Evolutionary conservation across 1,140 invertebrate species (phyloP).

Genomic region (Pseudomyrmex gracilis): DNA sequence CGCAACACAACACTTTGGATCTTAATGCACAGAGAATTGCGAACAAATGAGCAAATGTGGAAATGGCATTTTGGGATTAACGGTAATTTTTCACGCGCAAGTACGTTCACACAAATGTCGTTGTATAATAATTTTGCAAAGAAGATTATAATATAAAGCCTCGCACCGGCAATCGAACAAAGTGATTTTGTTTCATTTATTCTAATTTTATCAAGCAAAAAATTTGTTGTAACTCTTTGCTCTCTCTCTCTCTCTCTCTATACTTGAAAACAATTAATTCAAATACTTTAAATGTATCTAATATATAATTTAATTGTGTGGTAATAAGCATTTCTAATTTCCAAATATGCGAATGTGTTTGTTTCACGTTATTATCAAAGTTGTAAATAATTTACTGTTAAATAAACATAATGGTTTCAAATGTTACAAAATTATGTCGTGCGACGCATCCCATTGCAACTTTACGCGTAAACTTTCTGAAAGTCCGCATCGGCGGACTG

Average conservation of each 20-base stretch:
- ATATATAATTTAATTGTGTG: too few relatives aligned
- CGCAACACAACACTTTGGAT: slow-evolving; percentile 13
- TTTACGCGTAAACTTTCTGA: slow-evolving; percentile 1
- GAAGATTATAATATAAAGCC: slow-evolving; percentile 5
- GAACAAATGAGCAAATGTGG: background rate
- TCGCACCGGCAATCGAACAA: background rate
- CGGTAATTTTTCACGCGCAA: background rate
- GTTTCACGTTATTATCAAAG: background rate
- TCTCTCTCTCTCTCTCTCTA: too few relatives aligned
- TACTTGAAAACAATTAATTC: background rate
- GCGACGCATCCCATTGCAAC: background rate
- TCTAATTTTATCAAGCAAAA: background rate
- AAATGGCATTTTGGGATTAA: slow-evolving; percentile 21
- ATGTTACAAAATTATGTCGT: slow-evolving; percentile 12
- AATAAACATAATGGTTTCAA: background rate
- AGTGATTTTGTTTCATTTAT: slow-evolving; percentile 13
- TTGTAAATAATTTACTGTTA: background rate
- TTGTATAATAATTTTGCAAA: background rate
- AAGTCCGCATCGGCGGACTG: background rate
- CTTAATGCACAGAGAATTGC: background rate
- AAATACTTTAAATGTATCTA: too few relatives aligned
- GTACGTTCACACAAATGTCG: too few relatives aligned
- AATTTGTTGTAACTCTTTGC: background rate
- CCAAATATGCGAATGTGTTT: background rate
- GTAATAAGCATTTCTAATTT: too few relatives aligned